These are phyloP conservation scores for Cephalotes varians DNA, from an alignment of 2,888 invertebrate species.

Conservation along the genomic window DNA sequence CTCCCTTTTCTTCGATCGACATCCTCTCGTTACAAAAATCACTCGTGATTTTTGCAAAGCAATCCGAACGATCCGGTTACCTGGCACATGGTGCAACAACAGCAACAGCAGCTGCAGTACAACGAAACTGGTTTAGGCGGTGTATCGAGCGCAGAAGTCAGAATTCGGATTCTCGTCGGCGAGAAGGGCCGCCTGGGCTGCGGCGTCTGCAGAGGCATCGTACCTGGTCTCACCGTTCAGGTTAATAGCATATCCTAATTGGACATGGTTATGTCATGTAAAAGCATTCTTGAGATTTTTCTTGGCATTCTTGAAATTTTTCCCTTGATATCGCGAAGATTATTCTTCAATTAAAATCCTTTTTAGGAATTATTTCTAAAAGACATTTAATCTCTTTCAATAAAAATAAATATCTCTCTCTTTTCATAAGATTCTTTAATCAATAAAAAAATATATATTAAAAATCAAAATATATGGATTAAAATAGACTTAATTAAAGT, in stretches of 20 bases:
- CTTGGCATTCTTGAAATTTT: not conserved
- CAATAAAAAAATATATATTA: not conserved
- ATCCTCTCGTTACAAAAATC: constrained; percentile 62
- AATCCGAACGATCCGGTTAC: constrained; percentile 92
- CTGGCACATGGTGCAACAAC: constrained; percentile 93
- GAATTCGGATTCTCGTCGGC: constrained; percentile 92
- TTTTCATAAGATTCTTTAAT: not conserved
- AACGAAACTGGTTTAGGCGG: constrained; percentile 87
- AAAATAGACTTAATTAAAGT: not conserved
- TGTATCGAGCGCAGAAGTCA: constrained; percentile 89
- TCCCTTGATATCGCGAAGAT: not conserved
- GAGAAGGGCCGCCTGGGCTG: constrained; percentile 94
- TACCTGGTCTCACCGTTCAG: constrained; percentile 84
- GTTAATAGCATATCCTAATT: constrained; percentile 69
- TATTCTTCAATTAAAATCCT: not conserved
- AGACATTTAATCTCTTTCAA: not conserved
- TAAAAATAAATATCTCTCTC: not conserved
- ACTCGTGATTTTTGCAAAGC: constrained; percentile 85
- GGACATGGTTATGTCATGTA: not conserved
- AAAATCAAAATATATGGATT: not conserved
- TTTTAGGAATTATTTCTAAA: not conserved
- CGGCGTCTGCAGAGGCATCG: constrained; percentile 87
- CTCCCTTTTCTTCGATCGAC: constrained; percentile 4
- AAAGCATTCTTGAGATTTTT: no score
- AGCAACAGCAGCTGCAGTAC: constrained; percentile 82